phyloP scores from a whole-genome alignment of 2,888 invertebrate species.

The Eudemis profundana region DNA sequence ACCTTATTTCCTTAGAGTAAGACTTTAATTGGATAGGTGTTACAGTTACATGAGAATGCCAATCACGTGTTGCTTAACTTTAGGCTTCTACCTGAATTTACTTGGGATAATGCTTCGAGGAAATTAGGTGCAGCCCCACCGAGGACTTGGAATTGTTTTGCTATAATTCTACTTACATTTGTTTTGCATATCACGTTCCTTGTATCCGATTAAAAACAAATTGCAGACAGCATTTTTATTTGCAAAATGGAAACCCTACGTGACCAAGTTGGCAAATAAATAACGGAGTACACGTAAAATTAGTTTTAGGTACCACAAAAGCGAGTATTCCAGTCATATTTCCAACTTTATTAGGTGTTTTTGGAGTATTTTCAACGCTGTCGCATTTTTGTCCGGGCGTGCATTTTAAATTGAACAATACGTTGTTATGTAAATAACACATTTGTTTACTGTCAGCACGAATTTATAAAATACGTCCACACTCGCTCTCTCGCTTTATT shows the following conservation, averaged over 20 bases:
- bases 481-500: slow-evolving; percentile 7
- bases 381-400: slow-evolving; percentile 26
- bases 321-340: slow-evolving; percentile 18
- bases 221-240: slow-evolving; percentile 25
- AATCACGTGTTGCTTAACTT: slow-evolving; percentile 66
- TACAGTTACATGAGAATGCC: slow-evolving; percentile 55
- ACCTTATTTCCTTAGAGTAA: slow-evolving; percentile 51
- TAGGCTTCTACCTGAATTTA: slow-evolving; percentile 59
- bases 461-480: slow-evolving; percentile 16
- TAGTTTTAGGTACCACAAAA: slow-evolving; percentile 28
- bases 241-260: slow-evolving; percentile 20
- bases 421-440: slow-evolving; percentile 28
- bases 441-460: slow-evolving; percentile 27
- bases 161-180: slow-evolving; percentile 21
- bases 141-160: slow-evolving; percentile 37
- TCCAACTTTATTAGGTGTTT: slow-evolving; percentile 34
- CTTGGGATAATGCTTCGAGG: slow-evolving; percentile 57
- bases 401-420: slow-evolving; percentile 33
- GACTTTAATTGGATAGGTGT: slow-evolving; percentile 43
- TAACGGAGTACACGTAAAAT: slow-evolving; percentile 28
- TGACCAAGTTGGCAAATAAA: slow-evolving; percentile 26
- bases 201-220: slow-evolving; percentile 34
- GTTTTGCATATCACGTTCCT: slow-evolving; percentile 39
- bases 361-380: slow-evolving; percentile 28
- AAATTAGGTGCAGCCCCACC: slow-evolving; percentile 53